These are phyloP conservation scores for Okapia johnstoni DNA, from an alignment of 2,113 vertebrate species.

Conservation along the genomic window DNA sequence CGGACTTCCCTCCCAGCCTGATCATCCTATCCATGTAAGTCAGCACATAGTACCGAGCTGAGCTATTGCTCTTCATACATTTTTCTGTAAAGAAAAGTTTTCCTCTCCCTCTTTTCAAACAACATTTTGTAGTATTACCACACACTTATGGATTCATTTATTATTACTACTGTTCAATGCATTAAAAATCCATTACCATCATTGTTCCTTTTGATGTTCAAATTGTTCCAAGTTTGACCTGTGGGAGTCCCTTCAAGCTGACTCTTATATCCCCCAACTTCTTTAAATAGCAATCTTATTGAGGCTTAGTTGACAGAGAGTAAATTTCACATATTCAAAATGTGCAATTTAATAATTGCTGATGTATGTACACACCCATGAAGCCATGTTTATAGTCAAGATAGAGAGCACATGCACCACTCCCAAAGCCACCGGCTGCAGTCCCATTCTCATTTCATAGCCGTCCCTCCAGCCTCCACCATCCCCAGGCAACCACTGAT, in stretches of 20 bases:
- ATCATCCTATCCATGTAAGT: neutral
- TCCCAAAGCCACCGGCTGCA: neutral
- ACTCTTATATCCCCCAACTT: neutral
- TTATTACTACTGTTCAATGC: neutral
- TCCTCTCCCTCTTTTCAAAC: neutral
- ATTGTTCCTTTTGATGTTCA: neutral
- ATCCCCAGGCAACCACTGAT: neutral
- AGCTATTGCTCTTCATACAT: neutral
- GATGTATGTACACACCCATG: neutral
- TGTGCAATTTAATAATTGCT: neutral
- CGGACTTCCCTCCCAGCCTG: neutral
- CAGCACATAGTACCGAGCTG: neutral
- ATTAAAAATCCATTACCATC: neutral
- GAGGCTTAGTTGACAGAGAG: neutral
- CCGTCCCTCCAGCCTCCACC: neutral
- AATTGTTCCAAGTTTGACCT: neutral
- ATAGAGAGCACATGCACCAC: fast-evolving
- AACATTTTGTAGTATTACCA: neutral
- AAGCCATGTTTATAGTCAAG: neutral
- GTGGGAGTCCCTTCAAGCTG: neutral
- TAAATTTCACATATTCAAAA: neutral
- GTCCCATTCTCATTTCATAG: neutral
- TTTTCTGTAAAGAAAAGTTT: neutral
- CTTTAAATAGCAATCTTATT: neutral
- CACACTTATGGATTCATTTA: neutral